Conservation (phyloP, 2,113 vertebrate species). For the Urocitellus parryii region DNA sequence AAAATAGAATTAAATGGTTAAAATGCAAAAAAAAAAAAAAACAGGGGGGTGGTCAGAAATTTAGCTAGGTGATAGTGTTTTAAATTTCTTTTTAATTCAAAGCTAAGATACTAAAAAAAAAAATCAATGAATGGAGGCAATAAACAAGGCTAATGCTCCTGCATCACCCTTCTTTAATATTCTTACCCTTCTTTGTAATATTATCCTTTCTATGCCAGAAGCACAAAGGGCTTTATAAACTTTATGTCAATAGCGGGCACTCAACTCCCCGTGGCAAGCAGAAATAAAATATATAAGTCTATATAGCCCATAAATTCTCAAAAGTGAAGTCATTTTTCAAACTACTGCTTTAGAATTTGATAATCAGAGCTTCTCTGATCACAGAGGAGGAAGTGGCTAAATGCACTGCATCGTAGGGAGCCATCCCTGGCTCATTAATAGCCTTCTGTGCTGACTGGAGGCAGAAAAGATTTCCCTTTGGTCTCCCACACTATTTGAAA, state of each 20-base stretch:
- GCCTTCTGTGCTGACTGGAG: slow-evolving; percentile 62
- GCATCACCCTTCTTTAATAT: background rate
- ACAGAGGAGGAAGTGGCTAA: slow-evolving; percentile 47
- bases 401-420: background rate
- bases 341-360: slow-evolving; percentile 72
- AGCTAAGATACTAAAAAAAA: background rate
- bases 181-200: slow-evolving; percentile 5
- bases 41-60: background rate
- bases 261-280: slow-evolving; percentile 51
- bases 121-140: background rate
- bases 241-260: slow-evolving; percentile 61
- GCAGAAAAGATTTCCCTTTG: slow-evolving; percentile 66
- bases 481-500: slow-evolving; percentile 67
- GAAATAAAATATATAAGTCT: slow-evolving; percentile 67
- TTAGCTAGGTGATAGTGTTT: background rate
- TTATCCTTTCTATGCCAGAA: slow-evolving; percentile 33
- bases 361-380: slow-evolving; percentile 32
- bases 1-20: background rate
- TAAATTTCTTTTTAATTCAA: background rate
- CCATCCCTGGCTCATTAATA: slow-evolving; percentile 28
- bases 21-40: background rate
- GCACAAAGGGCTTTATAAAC: slow-evolving; percentile 62
- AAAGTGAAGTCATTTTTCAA: slow-evolving; percentile 72
- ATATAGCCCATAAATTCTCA: slow-evolving; percentile 47
- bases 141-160: background rate